phyloP scores from a whole-genome alignment of 2,113 vertebrate species.

The Desmodus rotundus region DNA sequence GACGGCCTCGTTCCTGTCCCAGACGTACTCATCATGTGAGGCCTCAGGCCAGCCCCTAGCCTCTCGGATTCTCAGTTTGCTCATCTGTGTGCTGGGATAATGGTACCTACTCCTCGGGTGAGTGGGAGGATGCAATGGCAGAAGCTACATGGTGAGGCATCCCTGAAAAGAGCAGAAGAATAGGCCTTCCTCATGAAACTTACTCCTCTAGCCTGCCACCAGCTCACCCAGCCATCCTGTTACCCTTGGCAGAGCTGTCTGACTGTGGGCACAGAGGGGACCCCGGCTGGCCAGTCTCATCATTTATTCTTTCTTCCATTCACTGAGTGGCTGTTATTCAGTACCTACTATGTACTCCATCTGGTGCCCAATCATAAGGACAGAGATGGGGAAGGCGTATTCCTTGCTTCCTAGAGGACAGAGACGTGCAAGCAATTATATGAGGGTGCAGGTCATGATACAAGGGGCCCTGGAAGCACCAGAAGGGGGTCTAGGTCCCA shows the following conservation, averaged over 20 bases:
- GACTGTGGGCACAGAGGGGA: rapidly evolving
- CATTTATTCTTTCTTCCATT: not conserved
- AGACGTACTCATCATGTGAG: rapidly evolving
- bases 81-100: not conserved
- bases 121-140: rapidly evolving
- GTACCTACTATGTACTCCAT: rapidly evolving
- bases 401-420: not conserved
- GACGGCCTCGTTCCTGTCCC: rapidly evolving
- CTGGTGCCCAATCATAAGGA: not conserved
- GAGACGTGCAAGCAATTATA: rapidly evolving
- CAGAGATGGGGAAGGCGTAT: rapidly evolving
- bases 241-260: not conserved
- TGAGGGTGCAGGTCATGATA: rapidly evolving
- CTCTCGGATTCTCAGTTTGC: not conserved
- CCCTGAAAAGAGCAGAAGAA: not conserved
- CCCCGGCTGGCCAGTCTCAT: rapidly evolving
- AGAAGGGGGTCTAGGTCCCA: not conserved
- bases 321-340: rapidly evolving
- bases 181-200: rapidly evolving
- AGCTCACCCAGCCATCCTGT: rapidly evolving
- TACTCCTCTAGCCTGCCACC: not conserved
- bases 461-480: rapidly evolving
- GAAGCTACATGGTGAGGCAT: rapidly evolving
- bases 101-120: not conserved
- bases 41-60: not conserved